These are phyloP conservation scores for Stomatorhinus walkeri DNA, from an alignment of 2,797 vertebrate species.

Conservation along the genomic window DNA sequence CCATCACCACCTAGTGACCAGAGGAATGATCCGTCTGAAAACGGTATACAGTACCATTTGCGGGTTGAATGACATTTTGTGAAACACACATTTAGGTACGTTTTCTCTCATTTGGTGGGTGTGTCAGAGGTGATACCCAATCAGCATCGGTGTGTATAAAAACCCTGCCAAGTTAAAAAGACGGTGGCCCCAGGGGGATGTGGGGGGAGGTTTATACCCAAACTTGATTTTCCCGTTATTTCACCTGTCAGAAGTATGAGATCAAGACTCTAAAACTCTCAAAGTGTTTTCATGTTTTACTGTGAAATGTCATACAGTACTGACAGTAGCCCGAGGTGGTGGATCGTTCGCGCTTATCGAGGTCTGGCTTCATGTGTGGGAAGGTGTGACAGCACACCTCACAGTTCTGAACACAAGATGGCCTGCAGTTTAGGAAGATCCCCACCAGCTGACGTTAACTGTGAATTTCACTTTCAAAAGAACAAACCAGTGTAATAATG, in stretches of 20 bases:
- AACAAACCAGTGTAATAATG: constrained; percentile 18
- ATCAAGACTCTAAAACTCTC: background rate
- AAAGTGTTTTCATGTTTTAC: background rate
- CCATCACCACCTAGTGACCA: background rate
- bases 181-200: background rate
- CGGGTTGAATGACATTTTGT: background rate
- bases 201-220: background rate
- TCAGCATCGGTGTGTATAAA: background rate
- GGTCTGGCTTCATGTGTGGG: background rate
- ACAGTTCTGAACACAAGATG: background rate
- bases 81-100: background rate
- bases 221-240: background rate
- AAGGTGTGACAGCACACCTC: background rate
- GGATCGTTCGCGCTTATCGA: background rate
- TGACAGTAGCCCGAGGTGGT: background rate
- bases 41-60: background rate
- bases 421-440: background rate
- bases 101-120: background rate
- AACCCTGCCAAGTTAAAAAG: background rate
- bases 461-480: constrained; percentile 5
- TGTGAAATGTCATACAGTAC: background rate
- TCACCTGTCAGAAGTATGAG: background rate
- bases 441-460: constrained; percentile 14
- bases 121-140: background rate
- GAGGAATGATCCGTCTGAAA: background rate